Conservation (phyloP, 2,113 vertebrate species). For the Nothoprocta perdicaria region DNA sequence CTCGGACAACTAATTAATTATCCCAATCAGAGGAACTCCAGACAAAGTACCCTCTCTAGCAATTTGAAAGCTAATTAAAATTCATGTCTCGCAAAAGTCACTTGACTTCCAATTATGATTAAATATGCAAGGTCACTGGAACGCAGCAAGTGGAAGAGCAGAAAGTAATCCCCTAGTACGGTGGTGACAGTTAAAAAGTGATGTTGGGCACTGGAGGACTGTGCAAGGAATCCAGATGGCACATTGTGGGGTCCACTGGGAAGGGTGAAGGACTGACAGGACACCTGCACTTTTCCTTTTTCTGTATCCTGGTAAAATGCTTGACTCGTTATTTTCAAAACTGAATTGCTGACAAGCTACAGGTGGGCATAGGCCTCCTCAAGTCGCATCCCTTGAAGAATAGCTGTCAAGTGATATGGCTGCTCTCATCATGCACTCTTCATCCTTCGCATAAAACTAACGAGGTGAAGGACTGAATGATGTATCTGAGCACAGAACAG, state of each 20-base stretch:
- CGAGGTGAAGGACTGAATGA: slow-evolving; percentile 15
- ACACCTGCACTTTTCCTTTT: neutral
- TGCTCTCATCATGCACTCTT: neutral
- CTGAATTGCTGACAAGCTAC: neutral
- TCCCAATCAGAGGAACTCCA: slow-evolving; percentile 74
- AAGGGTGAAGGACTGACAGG: neutral
- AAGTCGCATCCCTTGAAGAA: neutral
- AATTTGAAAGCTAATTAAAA: slow-evolving; percentile 77
- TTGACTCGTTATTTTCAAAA: neutral
- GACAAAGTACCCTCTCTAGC: slow-evolving; percentile 67
- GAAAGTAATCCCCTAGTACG: slow-evolving; percentile 10
- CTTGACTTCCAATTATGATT: slow-evolving; percentile 76
- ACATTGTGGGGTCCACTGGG: fast-evolving
- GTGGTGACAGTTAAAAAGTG: neutral
- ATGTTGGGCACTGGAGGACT: neutral
- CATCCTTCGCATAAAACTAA: slow-evolving; percentile 44
- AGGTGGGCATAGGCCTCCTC: neutral
- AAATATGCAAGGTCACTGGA: slow-evolving; percentile 75
- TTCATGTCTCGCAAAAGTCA: slow-evolving; percentile 67
- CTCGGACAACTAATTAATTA: slow-evolving; percentile 76
- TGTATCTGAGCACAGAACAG: neutral
- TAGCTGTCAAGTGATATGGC: neutral
- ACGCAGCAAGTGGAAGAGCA: slow-evolving; percentile 33
- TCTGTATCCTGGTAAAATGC: neutral
- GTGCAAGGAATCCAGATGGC: neutral